phyloP scores from a whole-genome alignment of 2,888 invertebrate genomes.

The Caenorhabditis zanzibari region DNA sequence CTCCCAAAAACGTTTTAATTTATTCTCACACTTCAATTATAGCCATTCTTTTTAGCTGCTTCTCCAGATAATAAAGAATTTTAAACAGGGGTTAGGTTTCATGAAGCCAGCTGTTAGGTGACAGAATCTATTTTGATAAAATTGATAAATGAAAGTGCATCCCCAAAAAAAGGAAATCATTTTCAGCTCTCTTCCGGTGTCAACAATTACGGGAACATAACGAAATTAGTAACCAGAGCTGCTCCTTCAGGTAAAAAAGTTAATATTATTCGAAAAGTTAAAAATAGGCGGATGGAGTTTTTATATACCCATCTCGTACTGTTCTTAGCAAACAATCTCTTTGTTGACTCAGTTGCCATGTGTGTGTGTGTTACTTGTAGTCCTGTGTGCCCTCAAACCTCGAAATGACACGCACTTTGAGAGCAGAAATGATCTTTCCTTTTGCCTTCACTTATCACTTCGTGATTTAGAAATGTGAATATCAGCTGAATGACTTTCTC shows the following conservation, averaged over 20 bases:
- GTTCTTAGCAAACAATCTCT: slow-evolving; percentile 6
- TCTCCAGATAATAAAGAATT: background rate
- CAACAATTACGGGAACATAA: slow-evolving; percentile 23
- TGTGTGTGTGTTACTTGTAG: slow-evolving; percentile 37
- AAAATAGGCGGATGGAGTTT: background rate
- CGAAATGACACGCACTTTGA: slow-evolving; percentile 3
- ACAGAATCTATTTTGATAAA: background rate
- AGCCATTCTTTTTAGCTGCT: background rate
- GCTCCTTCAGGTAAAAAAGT: slow-evolving; percentile 11
- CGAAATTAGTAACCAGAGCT: background rate
- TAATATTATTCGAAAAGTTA: background rate
- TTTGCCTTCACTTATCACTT: slow-evolving; percentile 4
- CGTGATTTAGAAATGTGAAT: background rate
- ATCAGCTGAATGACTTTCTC: background rate
- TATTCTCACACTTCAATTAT: background rate
- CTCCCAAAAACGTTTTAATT: background rate
- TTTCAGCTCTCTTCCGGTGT: slow-evolving; percentile 15
- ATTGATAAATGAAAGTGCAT: background rate
- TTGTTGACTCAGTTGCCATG: slow-evolving; percentile 11
- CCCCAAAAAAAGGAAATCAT: background rate
- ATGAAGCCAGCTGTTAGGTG: background rate
- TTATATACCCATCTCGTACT: background rate
- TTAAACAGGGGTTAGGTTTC: no score
- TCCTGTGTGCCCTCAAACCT: slow-evolving; percentile 9
- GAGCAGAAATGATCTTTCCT: background rate